A percentile compares a stretch with the other conserved stretches of the same genome.
Evolutionary conservation across 2,888 invertebrate genomes (phyloP).

Genomic region (Spodoptera littoralis): DNA sequence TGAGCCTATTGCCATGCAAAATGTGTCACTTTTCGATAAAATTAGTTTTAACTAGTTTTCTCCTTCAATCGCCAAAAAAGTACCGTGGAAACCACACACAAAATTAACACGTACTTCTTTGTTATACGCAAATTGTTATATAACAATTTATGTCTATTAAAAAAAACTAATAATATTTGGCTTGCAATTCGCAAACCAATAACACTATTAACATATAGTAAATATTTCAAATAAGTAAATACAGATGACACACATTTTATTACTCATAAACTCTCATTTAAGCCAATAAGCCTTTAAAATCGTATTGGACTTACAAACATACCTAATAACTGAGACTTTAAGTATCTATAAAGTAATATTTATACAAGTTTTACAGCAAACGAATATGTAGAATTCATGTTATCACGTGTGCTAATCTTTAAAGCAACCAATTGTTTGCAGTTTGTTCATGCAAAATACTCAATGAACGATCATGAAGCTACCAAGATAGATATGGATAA

Average conservation of each 20-base stretch:
- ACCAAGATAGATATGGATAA: too few relatives aligned
- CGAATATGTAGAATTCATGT: constrained; percentile 27
- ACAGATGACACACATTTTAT: constrained; percentile 55
- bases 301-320: constrained; percentile 39
- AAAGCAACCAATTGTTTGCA: constrained; percentile 6
- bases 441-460: constrained; percentile 13
- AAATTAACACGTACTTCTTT: constrained; percentile 28
- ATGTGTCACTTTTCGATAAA: too few relatives aligned
- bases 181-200: constrained; percentile 58
- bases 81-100: constrained; percentile 16
- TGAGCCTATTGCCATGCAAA: too few relatives aligned
- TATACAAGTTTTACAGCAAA: constrained; percentile 26
- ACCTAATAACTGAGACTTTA: constrained; percentile 22
- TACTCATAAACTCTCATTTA: constrained; percentile 46
- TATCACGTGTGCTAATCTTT: constrained; percentile 29
- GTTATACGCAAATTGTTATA: constrained; percentile 25
- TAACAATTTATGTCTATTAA: constrained; percentile 32
- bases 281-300: constrained; percentile 45
- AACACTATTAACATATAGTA: constrained; percentile 57
- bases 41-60: too few relatives aligned
- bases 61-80: too few relatives aligned
- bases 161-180: constrained; percentile 54
- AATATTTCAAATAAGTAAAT: constrained; percentile 58
- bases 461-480: constrained; percentile 1
- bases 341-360: constrained; percentile 33